phyloP scores from a whole-genome alignment of 2,888 invertebrate species.

The Netelia inedita region DNA sequence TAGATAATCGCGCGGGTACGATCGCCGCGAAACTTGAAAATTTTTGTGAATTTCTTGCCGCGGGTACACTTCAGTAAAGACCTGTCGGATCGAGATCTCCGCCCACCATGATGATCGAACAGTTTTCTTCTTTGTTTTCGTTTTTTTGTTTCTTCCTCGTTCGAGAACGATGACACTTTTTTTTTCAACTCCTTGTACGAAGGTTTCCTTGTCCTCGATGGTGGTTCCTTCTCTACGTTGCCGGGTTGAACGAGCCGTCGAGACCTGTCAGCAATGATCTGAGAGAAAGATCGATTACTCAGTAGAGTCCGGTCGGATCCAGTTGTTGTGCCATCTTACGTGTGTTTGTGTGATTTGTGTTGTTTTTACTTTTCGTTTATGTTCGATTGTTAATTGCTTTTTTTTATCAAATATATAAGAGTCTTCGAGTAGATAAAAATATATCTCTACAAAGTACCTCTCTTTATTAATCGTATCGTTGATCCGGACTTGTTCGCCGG shows the following conservation, averaged over 20 bases:
- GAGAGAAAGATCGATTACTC: constrained; percentile 67
- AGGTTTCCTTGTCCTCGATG: not conserved
- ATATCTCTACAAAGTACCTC: constrained; percentile 65
- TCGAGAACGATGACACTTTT: constrained; percentile 38
- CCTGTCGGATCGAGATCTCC: constrained; percentile 82
- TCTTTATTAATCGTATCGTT: constrained; percentile 9
- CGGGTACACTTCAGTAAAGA: constrained; percentile 77
- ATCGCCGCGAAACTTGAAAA: not conserved
- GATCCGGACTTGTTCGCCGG: not conserved
- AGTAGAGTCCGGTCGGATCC: constrained; percentile 79
- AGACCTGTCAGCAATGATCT: constrained; percentile 58
- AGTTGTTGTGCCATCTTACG: constrained; percentile 73
- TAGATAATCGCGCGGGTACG: not conserved
- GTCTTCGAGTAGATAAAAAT: constrained; percentile 58
- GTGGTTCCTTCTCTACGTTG: constrained; percentile 1
- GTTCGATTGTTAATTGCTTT: constrained; percentile 5
- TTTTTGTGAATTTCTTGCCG: not conserved
- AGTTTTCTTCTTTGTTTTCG: constrained; percentile 8
- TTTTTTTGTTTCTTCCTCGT: not conserved
- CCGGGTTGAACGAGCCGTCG: not conserved
- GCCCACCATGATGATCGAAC: constrained; percentile 76
- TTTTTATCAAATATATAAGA: constrained; percentile 13
- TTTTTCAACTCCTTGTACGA: not conserved
- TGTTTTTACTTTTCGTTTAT: not conserved
- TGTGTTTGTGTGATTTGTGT: constrained; percentile 17